Base-by-base conservation (phyloP, 1,140 invertebrate species). In the Leptopilina boulardi region DNA sequence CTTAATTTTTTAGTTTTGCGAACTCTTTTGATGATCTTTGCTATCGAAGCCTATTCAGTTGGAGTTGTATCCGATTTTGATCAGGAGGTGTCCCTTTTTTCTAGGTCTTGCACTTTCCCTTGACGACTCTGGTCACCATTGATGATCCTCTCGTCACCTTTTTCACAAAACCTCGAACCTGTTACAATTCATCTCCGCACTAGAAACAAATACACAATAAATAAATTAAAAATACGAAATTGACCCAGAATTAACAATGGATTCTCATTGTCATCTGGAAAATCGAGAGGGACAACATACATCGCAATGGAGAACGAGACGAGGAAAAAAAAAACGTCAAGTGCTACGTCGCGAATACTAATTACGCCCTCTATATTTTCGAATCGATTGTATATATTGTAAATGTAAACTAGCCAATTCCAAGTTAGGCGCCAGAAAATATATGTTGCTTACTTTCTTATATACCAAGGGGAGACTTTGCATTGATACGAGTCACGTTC, bases 361-460 rank as follows among this genome's bases (percentile, higher is more conserved):
- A 66, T 66, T 26, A 8, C 21, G 59, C 13, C 59, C 59, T 26
- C 23, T 26, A 66, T 66, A 66, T 66, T 66, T 66, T 34, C 26
- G 59, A 66, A 66, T 66, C 59, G 15, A 66, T 66, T 30, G 26
- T 38, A 9, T n/a, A n/a, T 30, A 66, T 66, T 59, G 19, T 59
- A 59, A 23, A 59, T 15, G 42, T 44, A 44, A 44, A 51, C 47
- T 51, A 51, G 15, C 59, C 59, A 66, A 30, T 66, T 66, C 59
- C 59, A 66, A 30, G 59, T 66, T 66, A 23, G 59, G 47, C n/a
- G 15, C n/a, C 47, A n/a, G 26, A 30, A 34, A 66, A 66, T 34
- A 66, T 66, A 30, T 66, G 56, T 23, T 21, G 59, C 26, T n/a
- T 30, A 66, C 59, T 66, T 66, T 66, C 59, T 66, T 66, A 54